A percentile compares a stretch with the other conserved stretches of the same genome.
These are phyloP conservation scores for Eupithecia pulchellata DNA, from an alignment of 2,888 invertebrate genomes.

Conservation along the genomic window DNA sequence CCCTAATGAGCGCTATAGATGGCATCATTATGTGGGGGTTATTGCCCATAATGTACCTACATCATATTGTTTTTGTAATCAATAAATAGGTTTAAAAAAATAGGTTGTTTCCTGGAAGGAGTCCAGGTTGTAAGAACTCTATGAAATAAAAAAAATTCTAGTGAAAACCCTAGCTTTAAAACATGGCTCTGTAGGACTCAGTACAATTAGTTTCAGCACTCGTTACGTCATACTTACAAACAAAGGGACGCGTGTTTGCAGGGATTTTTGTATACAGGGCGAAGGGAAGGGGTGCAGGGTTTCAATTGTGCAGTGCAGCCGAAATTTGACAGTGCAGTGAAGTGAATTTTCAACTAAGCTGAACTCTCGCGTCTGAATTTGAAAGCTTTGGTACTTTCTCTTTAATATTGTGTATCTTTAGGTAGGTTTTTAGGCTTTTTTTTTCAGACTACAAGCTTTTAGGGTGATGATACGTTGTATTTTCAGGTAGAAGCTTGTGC, in stretches of 20 bases:
- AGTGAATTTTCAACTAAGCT: constrained; percentile 6
- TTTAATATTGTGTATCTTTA: constrained; percentile 3
- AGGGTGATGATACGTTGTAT: too few relatives aligned
- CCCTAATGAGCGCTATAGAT: too few relatives aligned
- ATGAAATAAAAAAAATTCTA: neutral
- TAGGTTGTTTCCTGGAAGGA: too few relatives aligned
- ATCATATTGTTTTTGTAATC: too few relatives aligned
- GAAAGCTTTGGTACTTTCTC: constrained; percentile 1
- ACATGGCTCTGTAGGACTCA: constrained; percentile 27
- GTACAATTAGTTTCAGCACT: constrained; percentile 38
- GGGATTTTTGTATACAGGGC: constrained; percentile 6
- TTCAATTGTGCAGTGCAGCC: constrained; percentile 13
- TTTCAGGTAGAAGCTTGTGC: too few relatives aligned
- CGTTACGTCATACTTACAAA: constrained; percentile 35
- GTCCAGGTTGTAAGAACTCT: neutral
- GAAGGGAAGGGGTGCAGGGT: neutral
- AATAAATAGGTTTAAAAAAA: too few relatives aligned
- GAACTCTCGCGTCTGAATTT: constrained; percentile 1
- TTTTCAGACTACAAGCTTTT: neutral
- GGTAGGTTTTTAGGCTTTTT: neutral
- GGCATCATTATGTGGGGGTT: too few relatives aligned
- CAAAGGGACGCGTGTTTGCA: constrained; percentile 18
- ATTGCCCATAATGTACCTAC: too few relatives aligned
- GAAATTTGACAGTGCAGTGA: constrained; percentile 13
- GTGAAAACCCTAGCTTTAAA: constrained; percentile 31